These are phyloP conservation scores for Ciconia nigra DNA, from an alignment of 2,797 vertebrate species.

Conservation along the genomic window DNA sequence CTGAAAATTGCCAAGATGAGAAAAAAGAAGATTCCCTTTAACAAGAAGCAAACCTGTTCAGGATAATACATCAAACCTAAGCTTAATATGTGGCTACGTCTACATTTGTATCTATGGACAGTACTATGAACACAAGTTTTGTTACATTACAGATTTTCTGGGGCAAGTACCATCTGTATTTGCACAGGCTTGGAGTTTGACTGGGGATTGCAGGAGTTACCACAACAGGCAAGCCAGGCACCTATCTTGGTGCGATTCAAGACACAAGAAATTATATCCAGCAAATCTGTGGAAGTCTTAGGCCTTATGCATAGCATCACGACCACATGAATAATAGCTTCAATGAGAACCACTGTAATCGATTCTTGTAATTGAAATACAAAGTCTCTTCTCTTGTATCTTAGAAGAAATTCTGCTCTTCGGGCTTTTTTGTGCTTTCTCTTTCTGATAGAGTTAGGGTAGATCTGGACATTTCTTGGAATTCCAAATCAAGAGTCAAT, in stretches of 20 bases:
- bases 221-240: background rate
- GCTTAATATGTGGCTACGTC: background rate
- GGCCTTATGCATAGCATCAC: background rate
- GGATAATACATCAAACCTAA: background rate
- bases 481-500: background rate
- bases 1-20: background rate
- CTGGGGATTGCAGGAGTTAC: background rate
- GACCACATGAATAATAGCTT: background rate
- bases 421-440: background rate
- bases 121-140: accelerated
- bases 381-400: background rate
- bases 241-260: background rate
- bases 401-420: background rate
- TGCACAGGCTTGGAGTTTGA: background rate
- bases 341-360: background rate
- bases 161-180: background rate
- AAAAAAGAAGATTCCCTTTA: background rate
- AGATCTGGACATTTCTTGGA: background rate
- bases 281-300: background rate
- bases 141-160: background rate
- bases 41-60: background rate
- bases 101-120: background rate
- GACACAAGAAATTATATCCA: background rate
- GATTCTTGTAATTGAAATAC: background rate
- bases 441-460: background rate